Conservation (phyloP, 1,140 invertebrate genomes). For the Achatina immaculata region DNA sequence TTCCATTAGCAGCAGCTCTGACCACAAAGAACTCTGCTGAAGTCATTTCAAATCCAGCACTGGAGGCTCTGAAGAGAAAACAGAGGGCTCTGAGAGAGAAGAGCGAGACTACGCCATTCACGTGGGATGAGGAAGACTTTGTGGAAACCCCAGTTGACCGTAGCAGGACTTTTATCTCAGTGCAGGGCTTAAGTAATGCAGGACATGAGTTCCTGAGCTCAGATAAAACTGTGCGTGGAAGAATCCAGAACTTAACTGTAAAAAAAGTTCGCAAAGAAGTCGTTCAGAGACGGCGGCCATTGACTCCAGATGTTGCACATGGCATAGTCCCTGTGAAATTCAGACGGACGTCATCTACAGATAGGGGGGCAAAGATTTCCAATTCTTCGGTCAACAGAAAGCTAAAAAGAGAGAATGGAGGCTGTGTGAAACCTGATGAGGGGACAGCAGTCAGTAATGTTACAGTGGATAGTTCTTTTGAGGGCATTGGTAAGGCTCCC, state of each 20-base stretch:
- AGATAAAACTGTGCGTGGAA: background rate
- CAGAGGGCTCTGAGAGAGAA: conserved; percentile 22
- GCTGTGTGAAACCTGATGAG: background rate
- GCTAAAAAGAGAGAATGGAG: background rate
- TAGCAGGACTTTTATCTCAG: background rate
- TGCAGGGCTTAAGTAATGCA: background rate
- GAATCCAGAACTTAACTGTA: background rate
- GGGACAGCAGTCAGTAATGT: background rate
- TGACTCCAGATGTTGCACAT: background rate
- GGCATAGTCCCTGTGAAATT: background rate
- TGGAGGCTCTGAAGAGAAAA: conserved; percentile 23
- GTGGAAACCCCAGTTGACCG: background rate
- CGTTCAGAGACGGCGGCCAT: background rate
- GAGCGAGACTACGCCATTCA: conserved; percentile 23
- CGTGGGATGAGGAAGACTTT: conserved; percentile 32
- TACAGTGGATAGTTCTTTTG: background rate
- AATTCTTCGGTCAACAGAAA: background rate
- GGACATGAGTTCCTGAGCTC: background rate
- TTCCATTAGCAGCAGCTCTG: background rate
- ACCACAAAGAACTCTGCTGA: background rate
- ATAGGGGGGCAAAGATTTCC: background rate
- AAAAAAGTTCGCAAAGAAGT: background rate
- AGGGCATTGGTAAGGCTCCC: background rate
- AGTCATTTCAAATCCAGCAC: background rate
- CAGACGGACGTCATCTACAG: background rate